Conservation (phyloP, 2,797 vertebrate genomes). For the Dendrocincla tyrannina region DNA sequence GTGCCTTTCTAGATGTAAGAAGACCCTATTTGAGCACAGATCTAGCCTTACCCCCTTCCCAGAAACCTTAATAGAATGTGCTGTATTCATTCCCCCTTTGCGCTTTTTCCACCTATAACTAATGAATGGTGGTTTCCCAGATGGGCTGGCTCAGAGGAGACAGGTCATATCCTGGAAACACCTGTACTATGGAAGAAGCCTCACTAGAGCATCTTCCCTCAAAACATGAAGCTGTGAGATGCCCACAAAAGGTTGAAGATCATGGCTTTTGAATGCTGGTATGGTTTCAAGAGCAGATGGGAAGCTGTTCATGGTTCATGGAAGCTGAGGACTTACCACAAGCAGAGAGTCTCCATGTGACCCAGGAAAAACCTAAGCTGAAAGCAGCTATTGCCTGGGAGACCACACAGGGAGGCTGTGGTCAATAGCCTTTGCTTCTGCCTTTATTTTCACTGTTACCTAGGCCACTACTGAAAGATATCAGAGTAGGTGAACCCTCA, state of each 20-base stretch:
- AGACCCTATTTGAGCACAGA: background rate
- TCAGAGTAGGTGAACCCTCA: background rate
- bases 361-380: background rate
- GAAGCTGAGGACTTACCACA: background rate
- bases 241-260: background rate
- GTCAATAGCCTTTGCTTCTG: background rate
- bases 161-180: background rate
- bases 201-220: background rate
- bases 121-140: background rate
- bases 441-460: background rate
- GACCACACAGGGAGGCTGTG: background rate
- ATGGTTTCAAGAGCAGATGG: background rate
- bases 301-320: background rate
- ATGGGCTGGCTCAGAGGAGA: background rate
- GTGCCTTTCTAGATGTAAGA: background rate
- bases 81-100: background rate
- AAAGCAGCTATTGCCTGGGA: background rate
- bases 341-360: background rate
- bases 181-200: background rate
- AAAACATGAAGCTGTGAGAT: background rate
- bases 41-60: rapidly evolving
- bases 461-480: background rate
- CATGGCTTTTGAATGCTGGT: background rate
- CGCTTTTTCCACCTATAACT: background rate
- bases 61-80: background rate